These are phyloP conservation scores for Ceratina japonica DNA, from an alignment of 1,140 invertebrate species.

Conservation along the genomic window DNA sequence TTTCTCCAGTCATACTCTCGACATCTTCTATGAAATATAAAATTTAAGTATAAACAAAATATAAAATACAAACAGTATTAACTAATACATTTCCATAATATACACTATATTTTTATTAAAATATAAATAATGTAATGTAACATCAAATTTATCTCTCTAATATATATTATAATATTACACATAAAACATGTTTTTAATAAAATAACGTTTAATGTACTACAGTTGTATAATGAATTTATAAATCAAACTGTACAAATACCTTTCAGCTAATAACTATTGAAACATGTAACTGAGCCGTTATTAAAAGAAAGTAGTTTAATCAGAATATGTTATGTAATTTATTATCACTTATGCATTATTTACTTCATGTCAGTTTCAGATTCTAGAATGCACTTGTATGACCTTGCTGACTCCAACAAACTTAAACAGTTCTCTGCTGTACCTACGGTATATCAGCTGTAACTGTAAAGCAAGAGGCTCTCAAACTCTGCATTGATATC, in stretches of 20 bases:
- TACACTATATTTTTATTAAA: background rate
- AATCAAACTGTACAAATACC: background rate
- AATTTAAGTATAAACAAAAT: background rate
- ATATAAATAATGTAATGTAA: constrained; percentile 6
- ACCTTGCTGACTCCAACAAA: constrained; percentile 75
- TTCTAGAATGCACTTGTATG: constrained; percentile 74
- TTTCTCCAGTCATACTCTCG: constrained; percentile 79
- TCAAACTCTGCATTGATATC: constrained; percentile 59
- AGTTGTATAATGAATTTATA: constrained; percentile 1
- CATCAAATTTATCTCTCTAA: constrained; percentile 4
- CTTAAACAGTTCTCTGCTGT: constrained; percentile 74
- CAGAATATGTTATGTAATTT: constrained; percentile 8
- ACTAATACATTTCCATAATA: background rate
- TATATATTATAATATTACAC: background rate
- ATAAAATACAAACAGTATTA: background rate
- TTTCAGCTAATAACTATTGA: background rate
- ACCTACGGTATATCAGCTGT: constrained; percentile 72
- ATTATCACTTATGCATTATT: constrained; percentile 56
- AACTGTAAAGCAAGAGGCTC: constrained; percentile 78
- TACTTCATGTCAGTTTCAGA: constrained; percentile 51
- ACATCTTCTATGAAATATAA: constrained; percentile 74
- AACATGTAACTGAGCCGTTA: background rate
- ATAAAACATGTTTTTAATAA: background rate
- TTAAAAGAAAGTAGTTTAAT: background rate
- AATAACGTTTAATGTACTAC: background rate